Percentiles rank a stretch among this genome's conserved stretches.
Conservation (phyloP, 2,797 vertebrate genomes). For the Enteromius trimaculatus region DNA sequence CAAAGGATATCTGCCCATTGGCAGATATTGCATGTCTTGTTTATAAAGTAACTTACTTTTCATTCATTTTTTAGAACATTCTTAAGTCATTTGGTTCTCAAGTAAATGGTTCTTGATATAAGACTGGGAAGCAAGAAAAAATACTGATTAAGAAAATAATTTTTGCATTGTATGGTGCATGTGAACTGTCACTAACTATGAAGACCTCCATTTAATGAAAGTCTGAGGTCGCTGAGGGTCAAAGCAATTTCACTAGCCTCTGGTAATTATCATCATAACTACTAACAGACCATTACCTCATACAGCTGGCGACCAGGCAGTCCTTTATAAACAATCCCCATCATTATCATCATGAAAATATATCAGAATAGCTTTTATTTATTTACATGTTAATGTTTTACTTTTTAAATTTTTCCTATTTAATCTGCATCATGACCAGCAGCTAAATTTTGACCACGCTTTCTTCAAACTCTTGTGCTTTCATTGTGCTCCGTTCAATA, state of each 20-base stretch:
- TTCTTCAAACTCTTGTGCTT: background rate
- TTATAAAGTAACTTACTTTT: background rate
- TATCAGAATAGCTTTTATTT: background rate
- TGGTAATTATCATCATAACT: slow-evolving; percentile 76
- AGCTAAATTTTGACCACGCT: background rate
- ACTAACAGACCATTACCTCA: slow-evolving; percentile 77
- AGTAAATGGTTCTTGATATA: background rate
- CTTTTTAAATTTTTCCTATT: background rate
- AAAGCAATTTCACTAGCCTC: slow-evolving; percentile 74
- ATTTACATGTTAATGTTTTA: background rate
- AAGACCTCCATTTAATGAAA: slow-evolving; percentile 77
- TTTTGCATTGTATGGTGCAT: slow-evolving; percentile 9
- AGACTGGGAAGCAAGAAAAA: slow-evolving; percentile 8
- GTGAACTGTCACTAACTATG: slow-evolving; percentile 64
- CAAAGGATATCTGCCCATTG: no score
- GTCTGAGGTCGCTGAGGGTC: slow-evolving; percentile 72
- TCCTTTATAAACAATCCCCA: slow-evolving; percentile 62
- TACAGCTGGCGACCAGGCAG: slow-evolving; percentile 68
- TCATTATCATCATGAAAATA: slow-evolving; percentile 63
- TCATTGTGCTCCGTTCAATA: slow-evolving; percentile 18
- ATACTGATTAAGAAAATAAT: background rate
- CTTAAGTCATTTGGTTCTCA: background rate
- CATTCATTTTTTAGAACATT: background rate
- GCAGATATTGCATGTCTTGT: background rate
- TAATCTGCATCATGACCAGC: background rate